These are phyloP conservation scores for Chloroceryle amazona DNA, from an alignment of 2,797 vertebrate species.

Conservation along the genomic window DNA sequence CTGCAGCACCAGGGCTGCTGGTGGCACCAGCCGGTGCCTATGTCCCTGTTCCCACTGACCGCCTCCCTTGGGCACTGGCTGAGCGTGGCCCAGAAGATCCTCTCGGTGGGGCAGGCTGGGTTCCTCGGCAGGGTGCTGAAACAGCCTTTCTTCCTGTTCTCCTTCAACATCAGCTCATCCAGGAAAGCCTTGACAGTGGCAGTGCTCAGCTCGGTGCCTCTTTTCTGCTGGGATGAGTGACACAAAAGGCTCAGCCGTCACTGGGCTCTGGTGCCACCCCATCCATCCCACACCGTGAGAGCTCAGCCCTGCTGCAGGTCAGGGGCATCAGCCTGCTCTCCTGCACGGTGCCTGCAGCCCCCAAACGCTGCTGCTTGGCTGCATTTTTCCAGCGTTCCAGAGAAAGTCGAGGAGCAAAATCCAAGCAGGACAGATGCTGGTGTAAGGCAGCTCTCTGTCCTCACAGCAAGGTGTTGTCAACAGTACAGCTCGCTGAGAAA, in stretches of 20 bases:
- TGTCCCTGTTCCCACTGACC: constrained; percentile 49
- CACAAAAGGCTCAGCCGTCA: fast-evolving
- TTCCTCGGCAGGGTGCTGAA: constrained; percentile 74
- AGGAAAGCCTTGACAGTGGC: constrained; percentile 69
- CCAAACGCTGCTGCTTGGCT: not conserved
- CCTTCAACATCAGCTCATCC: constrained; percentile 55
- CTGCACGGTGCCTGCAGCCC: not conserved
- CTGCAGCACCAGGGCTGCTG: not conserved
- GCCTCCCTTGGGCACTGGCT: constrained; percentile 65
- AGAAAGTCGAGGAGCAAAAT: not conserved
- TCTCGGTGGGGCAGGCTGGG: constrained; percentile 58
- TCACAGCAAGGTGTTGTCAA: no score
- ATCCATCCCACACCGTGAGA: not conserved
- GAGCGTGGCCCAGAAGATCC: constrained; percentile 75
- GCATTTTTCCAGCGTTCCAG: not conserved
- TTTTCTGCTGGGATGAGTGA: constrained; percentile 49
- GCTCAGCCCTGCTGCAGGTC: not conserved
- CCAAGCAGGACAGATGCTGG: not conserved
- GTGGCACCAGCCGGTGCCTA: fast-evolving
- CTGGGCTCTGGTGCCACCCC: not conserved
- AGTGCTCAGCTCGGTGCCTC: not conserved
- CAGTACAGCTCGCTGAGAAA: no score
- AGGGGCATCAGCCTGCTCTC: fast-evolving
- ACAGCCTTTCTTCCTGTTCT: constrained; percentile 78
- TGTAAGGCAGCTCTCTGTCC: no score